Conservation (phyloP, 1,140 invertebrate genomes). For the Coelopa frigida region DNA sequence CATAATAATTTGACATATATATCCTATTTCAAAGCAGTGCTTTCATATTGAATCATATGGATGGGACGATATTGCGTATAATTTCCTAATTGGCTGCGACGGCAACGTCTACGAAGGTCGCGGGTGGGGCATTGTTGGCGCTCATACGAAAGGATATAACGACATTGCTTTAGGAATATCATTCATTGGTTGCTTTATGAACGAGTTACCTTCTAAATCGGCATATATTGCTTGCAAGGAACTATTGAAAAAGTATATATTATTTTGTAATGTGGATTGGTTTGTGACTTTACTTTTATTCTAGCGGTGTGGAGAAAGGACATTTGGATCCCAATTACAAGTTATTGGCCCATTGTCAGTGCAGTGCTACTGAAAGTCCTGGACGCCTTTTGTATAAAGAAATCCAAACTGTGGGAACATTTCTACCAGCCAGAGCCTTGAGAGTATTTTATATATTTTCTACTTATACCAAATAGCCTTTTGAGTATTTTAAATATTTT, state of each 20-base stretch:
- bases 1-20: not conserved
- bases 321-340: conserved; percentile 46
- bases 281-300: conserved; percentile 4
- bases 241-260: conserved; percentile 30
- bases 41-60: conserved; percentile 49
- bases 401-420: conserved; percentile 39
- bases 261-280: not conserved
- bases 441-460: no score
- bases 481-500: no score
- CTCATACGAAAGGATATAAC: conserved; percentile 61
- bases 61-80: conserved; percentile 57
- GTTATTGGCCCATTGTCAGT: conserved; percentile 49
- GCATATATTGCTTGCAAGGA: conserved; percentile 38
- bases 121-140: conserved; percentile 58
- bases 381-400: conserved; percentile 35
- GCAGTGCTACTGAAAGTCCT: conserved; percentile 41
- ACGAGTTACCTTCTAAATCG: conserved; percentile 33
- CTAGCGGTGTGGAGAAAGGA: conserved; percentile 43
- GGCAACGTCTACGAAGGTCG: conserved; percentile 58
- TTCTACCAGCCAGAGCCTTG: conserved; percentile 30
- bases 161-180: conserved; percentile 54
- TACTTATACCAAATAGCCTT: no score
- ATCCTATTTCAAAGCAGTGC: conserved; percentile 19
- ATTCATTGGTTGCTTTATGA: conserved; percentile 56
- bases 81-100: conserved; percentile 59